These are phyloP conservation scores for Typhlichthys subterraneus DNA, from an alignment of 2,797 vertebrate genomes.

Conservation along the genomic window DNA sequence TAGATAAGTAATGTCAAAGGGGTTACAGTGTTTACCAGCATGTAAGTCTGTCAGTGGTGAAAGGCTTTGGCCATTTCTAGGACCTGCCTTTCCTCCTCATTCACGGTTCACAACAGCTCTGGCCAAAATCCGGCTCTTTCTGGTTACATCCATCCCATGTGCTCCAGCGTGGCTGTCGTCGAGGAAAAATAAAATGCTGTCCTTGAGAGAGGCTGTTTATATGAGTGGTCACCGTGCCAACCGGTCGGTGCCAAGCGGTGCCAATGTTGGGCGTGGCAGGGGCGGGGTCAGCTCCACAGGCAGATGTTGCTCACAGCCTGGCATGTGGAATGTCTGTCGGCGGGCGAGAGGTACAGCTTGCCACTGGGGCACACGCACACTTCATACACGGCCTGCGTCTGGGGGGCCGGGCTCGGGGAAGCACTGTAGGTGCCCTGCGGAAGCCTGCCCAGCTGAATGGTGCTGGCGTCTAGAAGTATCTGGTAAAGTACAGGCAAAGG, in stretches of 20 bases:
- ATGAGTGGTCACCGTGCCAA: background rate
- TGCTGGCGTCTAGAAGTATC: conserved; percentile 88
- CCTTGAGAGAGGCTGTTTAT: too few relatives aligned
- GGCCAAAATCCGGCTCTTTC: too few relatives aligned
- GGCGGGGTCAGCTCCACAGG: conserved; percentile 80
- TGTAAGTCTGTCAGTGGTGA: too few relatives aligned
- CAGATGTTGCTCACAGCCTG: conserved; percentile 91
- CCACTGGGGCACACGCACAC: conserved; percentile 91
- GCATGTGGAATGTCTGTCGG: conserved; percentile 87
- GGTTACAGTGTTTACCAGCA: too few relatives aligned
- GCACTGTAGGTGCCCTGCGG: conserved; percentile 81
- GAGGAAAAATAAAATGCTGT: too few relatives aligned
- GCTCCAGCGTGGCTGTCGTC: too few relatives aligned
- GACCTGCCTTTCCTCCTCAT: too few relatives aligned
- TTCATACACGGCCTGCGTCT: conserved; percentile 85
- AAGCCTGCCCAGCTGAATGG: conserved; percentile 85
- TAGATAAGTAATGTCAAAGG: too few relatives aligned
- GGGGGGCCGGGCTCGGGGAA: conserved; percentile 47
- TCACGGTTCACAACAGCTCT: too few relatives aligned
- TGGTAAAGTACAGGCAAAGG: conserved; percentile 44
- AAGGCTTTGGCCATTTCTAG: too few relatives aligned
- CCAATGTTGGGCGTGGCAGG: conserved; percentile 7
- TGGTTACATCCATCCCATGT: too few relatives aligned
- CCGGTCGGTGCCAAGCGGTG: background rate
- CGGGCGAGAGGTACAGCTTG: conserved; percentile 88